Percentiles rank a stretch among this genome's conserved stretches.
Conservation (phyloP, 2,888 invertebrate genomes). For the Margaritifera margaritifera region DNA sequence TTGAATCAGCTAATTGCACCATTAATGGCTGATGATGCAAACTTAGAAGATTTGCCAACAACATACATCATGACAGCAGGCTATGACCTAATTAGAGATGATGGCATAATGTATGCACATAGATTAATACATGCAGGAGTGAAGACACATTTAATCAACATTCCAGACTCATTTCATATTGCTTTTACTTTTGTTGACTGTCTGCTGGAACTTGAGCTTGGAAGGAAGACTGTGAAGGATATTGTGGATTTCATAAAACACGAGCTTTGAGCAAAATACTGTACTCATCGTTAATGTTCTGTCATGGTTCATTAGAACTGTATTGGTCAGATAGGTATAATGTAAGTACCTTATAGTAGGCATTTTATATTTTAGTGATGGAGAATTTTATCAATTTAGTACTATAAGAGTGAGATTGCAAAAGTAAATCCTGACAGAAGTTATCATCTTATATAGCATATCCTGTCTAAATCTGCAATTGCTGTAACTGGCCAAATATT, state of each 20-base stretch:
- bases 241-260: conserved; percentile 22
- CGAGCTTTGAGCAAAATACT: no score
- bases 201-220: conserved; percentile 18
- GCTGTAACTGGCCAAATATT: no score
- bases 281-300: no score
- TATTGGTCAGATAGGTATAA: no score
- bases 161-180: conserved; percentile 39
- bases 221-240: conserved; percentile 26
- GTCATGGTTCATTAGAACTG: no score
- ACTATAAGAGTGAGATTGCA: no score
- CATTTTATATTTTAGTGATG: no score
- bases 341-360: no score
- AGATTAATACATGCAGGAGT: conserved; percentile 55
- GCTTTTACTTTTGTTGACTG: conserved; percentile 28
- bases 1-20: conserved; percentile 31
- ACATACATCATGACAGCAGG: conserved; percentile 39
- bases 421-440: no score
- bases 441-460: no score
- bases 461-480: no score
- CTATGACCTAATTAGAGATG: conserved; percentile 44
- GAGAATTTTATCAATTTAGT: no score
- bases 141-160: conserved; percentile 33
- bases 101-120: conserved; percentile 41
- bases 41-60: conserved; percentile 27
- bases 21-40: conserved; percentile 29